Evolutionary conservation across 2,888 invertebrate genomes (phyloP).

Genomic region (Rhagonycha lutea): DNA sequence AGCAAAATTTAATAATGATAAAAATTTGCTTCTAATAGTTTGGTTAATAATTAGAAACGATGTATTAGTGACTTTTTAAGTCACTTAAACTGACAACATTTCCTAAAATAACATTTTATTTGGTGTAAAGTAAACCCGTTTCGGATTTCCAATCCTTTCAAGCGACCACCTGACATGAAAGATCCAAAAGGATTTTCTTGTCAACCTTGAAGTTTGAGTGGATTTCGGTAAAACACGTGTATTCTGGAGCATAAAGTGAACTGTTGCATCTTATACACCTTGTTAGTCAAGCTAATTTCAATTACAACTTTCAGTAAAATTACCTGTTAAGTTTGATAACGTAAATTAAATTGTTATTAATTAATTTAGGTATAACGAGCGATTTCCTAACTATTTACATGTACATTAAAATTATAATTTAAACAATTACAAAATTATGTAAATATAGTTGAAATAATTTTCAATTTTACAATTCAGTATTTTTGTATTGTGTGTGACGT

Average conservation of each 20-base stretch:
- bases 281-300: slow-evolving; percentile 13
- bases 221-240: slow-evolving; percentile 38
- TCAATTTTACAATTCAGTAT: not conserved
- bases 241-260: slow-evolving; percentile 27
- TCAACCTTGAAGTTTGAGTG: slow-evolving; percentile 42
- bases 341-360: not conserved
- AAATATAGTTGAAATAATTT: not conserved
- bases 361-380: not conserved
- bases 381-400: not conserved
- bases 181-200: slow-evolving; percentile 42
- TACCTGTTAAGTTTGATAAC: not conserved
- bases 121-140: slow-evolving; percentile 25
- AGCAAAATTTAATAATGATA: too few relatives aligned
- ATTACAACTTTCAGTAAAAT: slow-evolving; percentile 8
- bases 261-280: slow-evolving; percentile 28
- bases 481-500: not conserved
- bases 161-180: slow-evolving; percentile 40
- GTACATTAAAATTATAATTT: not conserved
- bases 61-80: not conserved
- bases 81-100: not conserved
- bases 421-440: not conserved
- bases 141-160: slow-evolving; percentile 36
- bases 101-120: slow-evolving; percentile 1
- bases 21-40: not conserved
- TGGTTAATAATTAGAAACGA: not conserved